Evolutionary conservation across 2,113 vertebrate genomes (phyloP).

Genomic region (Dunckerocampus dactyliophorus): DNA sequence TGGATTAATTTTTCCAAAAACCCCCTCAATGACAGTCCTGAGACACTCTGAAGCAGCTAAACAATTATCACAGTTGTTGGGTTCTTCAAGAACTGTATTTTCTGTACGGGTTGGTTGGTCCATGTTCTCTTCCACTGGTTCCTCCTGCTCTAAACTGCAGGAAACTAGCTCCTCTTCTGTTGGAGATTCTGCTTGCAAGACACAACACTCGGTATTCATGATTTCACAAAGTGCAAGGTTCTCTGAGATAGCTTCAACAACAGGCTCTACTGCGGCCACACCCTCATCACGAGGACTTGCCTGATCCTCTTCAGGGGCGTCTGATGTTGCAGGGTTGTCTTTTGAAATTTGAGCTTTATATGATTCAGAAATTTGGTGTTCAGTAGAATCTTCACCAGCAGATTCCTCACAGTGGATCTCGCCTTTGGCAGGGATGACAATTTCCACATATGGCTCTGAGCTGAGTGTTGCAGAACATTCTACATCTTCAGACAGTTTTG

Average conservation of each 20-base stretch:
- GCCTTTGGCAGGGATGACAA: not conserved
- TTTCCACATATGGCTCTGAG: not conserved
- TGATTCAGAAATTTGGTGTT: not conserved
- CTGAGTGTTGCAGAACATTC: not conserved
- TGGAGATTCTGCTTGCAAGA: not conserved
- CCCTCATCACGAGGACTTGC: not conserved
- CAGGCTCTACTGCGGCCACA: too few species aligned
- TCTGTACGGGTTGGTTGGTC: not conserved
- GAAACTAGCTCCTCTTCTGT: not conserved
- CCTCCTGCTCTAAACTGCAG: not conserved
- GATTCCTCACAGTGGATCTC: not conserved
- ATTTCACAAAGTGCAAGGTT: not conserved
- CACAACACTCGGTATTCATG: not conserved
- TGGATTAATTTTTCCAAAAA: conserved; percentile 3
- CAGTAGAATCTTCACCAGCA: not conserved
- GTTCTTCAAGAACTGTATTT: not conserved
- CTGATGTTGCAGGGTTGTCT: not conserved
- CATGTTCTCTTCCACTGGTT: not conserved
- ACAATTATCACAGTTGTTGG: not conserved
- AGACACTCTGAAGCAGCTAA: not conserved
- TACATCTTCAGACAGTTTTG: not conserved
- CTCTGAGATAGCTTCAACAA: not conserved
- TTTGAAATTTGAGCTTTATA: not conserved
- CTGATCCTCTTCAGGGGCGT: not conserved
- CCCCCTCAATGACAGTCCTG: not conserved